A percentile compares a stretch with the other conserved stretches of the same genome.
phyloP scores from a whole-genome alignment of 2,888 invertebrate genomes.

The Glaucopsyche alexis region DNA sequence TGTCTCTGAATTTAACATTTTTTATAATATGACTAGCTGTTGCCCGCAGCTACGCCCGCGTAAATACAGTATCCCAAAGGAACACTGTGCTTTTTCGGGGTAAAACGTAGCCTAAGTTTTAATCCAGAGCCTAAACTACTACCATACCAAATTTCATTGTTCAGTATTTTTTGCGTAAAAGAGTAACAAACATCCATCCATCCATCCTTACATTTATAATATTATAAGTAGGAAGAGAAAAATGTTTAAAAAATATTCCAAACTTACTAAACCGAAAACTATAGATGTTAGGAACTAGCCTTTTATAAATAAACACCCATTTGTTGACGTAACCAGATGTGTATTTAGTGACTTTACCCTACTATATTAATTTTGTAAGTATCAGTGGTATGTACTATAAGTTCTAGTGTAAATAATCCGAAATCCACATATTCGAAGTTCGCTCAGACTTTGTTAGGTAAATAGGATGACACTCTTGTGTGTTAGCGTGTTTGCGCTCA shows the following conservation, averaged over 20 bases:
- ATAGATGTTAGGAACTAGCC: background rate
- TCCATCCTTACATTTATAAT: too few species aligned
- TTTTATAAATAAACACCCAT: background rate
- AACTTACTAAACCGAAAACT: background rate
- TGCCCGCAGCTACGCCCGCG: too few species aligned
- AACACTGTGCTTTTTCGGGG: too few species aligned
- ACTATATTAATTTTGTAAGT: background rate
- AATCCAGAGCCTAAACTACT: too few species aligned
- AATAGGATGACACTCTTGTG: slow-evolving; percentile 50
- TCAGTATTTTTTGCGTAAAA: too few species aligned
- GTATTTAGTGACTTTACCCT: background rate
- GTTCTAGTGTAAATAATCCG: slow-evolving; percentile 11
- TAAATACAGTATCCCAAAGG: too few species aligned
- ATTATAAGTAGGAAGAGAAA: too few species aligned
- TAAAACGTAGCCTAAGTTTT: too few species aligned
- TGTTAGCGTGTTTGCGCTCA: slow-evolving; percentile 39
- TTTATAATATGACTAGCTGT: too few species aligned
- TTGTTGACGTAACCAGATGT: background rate
- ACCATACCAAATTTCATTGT: too few species aligned
- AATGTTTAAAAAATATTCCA: background rate
- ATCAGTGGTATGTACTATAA: background rate
- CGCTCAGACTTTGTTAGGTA: slow-evolving; percentile 49
- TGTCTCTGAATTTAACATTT: background rate
- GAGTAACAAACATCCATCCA: too few species aligned
- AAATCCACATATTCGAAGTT: slow-evolving; percentile 26